A percentile compares a stretch with the other conserved stretches of the same genome.
phyloP scores from a whole-genome alignment of 2,797 vertebrate genomes.

The Miichthys miiuy region DNA sequence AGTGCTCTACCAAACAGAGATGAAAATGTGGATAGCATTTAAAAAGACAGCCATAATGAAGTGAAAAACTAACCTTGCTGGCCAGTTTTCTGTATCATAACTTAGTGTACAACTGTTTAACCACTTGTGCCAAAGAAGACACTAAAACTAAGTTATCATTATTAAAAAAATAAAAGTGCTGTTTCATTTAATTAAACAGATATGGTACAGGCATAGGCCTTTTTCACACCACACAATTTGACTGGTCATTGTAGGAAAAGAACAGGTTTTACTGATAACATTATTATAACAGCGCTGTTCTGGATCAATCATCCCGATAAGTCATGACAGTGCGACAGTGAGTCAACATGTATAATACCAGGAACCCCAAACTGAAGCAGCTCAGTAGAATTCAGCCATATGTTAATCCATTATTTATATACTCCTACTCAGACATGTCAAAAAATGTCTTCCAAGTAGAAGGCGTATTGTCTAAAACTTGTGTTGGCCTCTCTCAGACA shows the following conservation, averaged over 20 bases:
- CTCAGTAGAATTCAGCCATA: too few relatives aligned
- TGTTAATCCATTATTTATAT: background rate
- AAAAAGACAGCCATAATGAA: slow-evolving; percentile 19
- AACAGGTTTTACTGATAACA: too few relatives aligned
- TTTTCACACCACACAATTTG: background rate
- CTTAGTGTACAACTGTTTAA: background rate
- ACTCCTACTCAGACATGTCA: background rate
- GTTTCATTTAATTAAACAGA: background rate
- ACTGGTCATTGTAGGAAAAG: too few relatives aligned
- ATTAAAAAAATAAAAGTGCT: background rate
- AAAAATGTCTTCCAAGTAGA: background rate
- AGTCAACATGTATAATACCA: background rate
- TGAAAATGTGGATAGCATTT: slow-evolving; percentile 39
- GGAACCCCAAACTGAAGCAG: background rate
- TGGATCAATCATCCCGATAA: too few relatives aligned
- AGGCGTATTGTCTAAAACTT: background rate
- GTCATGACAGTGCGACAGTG: background rate
- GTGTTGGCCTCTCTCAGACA: background rate
- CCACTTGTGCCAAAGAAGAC: background rate
- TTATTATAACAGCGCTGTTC: too few relatives aligned
- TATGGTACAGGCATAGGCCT: background rate
- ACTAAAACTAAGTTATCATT: background rate
- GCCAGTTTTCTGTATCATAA: background rate
- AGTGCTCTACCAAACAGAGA: slow-evolving; percentile 28
- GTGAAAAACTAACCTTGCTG: slow-evolving; percentile 8